Base-by-base conservation (phyloP, 2,888 invertebrate species). In the Cheilosia soror region DNA sequence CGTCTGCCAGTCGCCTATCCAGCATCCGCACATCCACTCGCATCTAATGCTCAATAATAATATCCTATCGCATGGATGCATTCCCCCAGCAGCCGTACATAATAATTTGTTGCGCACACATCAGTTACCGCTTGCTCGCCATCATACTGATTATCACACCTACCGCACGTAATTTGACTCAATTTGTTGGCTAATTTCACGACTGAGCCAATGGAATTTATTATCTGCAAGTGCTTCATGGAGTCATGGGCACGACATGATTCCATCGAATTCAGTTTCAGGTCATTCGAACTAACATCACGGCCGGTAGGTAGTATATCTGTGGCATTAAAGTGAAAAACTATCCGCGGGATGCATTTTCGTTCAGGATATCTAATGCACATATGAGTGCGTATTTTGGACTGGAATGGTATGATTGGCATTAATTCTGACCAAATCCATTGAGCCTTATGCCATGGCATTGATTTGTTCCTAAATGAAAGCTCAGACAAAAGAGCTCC, bases 151-250 rank as follows among this genome's bases (percentile, higher is more conserved):
- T 80, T 68, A 68, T 75, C 75, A 53, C 80, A 80, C 66, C 80
- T 80, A 62, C 60, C 75, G 37, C 66, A 75, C 75, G 75, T 80
- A 80, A 80, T 80, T 62, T 68, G 75, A 75, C 75, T 80, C 80
- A 68, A 80, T 80, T 80, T 80, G 62, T 25, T 55, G 75, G 75
- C 75, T 75, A 75, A 80, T 80, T 75, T 80, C 58, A 80, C 66
- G 42, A 60, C 44, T 75, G 53, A 66, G 55, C 80, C 80, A 62
- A 47, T 55, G 60, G 53, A 80, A 80, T 80, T 75, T 62, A 75
- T 68, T 75, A 80, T 73, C 65, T 20, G 37, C 11, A 37, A 37
- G 37, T 11, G 11, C 49, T 68, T 60, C 44, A 68, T 60, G 69
- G 58, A n/a, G 42, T 60, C 40, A 49, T 51, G 42, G 15, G n/a